Percentiles rank a stretch among this genome's conserved stretches.
phyloP scores from a whole-genome alignment of 2,113 vertebrate species.

The Megaleporinus macrocephalus region DNA sequence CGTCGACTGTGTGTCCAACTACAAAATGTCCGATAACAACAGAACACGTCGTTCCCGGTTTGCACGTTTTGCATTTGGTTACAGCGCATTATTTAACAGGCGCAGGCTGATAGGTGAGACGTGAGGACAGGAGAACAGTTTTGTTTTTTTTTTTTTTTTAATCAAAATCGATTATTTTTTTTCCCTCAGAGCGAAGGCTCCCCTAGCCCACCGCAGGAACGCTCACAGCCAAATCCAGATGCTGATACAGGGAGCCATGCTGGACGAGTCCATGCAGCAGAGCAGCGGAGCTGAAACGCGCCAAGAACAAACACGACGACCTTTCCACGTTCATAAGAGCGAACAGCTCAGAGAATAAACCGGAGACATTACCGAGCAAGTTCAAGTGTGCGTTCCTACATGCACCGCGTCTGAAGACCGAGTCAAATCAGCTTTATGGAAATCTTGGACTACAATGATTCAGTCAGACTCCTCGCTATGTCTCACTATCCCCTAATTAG shows the following conservation, averaged over 20 bases:
- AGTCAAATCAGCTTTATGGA: not conserved
- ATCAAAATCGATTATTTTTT: too few species aligned
- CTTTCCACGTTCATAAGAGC: not conserved
- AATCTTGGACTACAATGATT: not conserved
- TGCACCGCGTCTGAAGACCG: not conserved
- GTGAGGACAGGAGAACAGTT: too few species aligned
- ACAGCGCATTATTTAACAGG: not conserved
- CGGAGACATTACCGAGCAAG: too few species aligned
- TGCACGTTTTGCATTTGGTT: not conserved
- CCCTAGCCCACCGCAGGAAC: not conserved
- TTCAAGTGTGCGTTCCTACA: too few species aligned
- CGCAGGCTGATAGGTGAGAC: not conserved
- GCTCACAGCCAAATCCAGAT: not conserved
- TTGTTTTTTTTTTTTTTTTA: too few species aligned
- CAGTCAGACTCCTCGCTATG: too few species aligned
- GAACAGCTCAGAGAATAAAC: not conserved
- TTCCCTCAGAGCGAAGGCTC: too few species aligned
- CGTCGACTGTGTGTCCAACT: not conserved
- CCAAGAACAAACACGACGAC: not conserved
- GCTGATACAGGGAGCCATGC: constrained; percentile 3
- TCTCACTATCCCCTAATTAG: not conserved
- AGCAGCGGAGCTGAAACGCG: not conserved
- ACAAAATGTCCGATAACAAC: not conserved
- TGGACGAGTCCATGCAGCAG: not conserved
- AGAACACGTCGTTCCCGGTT: not conserved